Evolutionary conservation across 2,113 vertebrate genomes (phyloP).

Genomic region (Phrynosoma blainvillii): DNA sequence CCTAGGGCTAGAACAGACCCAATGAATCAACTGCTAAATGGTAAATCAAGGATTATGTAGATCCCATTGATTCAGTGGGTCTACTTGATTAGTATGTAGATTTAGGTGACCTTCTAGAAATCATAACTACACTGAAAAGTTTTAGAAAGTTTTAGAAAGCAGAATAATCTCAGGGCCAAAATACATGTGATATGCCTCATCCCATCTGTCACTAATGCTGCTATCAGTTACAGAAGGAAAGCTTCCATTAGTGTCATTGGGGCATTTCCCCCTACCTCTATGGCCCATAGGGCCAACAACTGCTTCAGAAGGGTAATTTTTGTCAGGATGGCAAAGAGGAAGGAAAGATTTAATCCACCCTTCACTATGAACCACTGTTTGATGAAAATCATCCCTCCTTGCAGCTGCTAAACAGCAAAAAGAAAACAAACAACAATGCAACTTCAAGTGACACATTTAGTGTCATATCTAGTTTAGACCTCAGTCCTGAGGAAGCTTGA

Average conservation of each 20-base stretch:
- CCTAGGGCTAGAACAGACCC: no score
- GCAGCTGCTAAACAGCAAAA: neutral
- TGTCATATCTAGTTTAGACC: no score
- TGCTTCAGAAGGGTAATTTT: neutral
- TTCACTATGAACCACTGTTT: neutral
- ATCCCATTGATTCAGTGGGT: no score
- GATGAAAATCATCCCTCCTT: neutral
- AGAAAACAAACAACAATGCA: no score
- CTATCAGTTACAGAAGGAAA: neutral
- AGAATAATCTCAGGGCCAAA: neutral
- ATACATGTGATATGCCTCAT: neutral
- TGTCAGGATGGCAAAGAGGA: neutral
- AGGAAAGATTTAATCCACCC: neutral
- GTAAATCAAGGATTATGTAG: no score
- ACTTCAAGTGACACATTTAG: no score
- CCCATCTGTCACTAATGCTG: neutral
- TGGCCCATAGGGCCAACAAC: neutral
- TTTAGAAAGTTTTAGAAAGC: neutral
- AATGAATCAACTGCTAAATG: no score
- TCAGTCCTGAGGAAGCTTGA: no score
- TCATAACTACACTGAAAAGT: no score
- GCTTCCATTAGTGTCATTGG: neutral
- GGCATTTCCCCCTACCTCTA: no score
- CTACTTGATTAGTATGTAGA: neutral
- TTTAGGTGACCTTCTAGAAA: no score